phyloP scores from a whole-genome alignment of 2,888 invertebrate genomes.

The Protonemura montana region DNA sequence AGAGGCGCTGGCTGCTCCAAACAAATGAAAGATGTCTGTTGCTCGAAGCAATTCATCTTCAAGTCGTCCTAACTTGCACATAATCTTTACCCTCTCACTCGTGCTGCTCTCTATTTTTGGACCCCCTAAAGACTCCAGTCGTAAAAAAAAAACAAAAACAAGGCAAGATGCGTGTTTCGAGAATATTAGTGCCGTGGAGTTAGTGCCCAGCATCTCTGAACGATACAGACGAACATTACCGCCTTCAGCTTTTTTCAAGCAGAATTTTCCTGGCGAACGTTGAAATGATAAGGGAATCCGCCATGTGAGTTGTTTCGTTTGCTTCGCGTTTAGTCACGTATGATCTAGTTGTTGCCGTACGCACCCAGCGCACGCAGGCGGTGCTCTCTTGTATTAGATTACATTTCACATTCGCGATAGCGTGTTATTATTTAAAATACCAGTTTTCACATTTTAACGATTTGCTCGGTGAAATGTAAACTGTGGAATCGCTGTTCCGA shows the following conservation, averaged over 20 bases:
- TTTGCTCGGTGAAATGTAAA: not conserved
- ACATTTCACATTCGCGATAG: not conserved
- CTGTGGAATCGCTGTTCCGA: not conserved
- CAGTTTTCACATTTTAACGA: not conserved
- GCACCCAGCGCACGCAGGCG: not conserved
- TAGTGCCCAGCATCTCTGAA: not conserved
- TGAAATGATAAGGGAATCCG: not conserved
- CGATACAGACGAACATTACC: not conserved
- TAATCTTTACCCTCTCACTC: constrained; percentile 21
- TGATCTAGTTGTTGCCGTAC: not conserved
- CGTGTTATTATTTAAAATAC: not conserved
- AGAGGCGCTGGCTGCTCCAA: constrained; percentile 12
- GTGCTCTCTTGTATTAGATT: not conserved
- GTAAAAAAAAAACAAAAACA: constrained; percentile 17
- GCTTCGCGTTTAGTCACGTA: not conserved
- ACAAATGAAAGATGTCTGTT: constrained; percentile 40
- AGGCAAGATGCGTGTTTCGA: constrained; percentile 1
- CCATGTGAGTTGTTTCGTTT: no score
- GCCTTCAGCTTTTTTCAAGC: not conserved
- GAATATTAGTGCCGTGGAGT: constrained; percentile 1
- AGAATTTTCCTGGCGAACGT: not conserved
- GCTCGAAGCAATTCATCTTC: constrained; percentile 38
- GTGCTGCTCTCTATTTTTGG: not conserved
- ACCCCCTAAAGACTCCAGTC: not conserved
- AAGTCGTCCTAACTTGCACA: constrained; percentile 13